These are phyloP conservation scores for Gymnodraco acuticeps DNA, from an alignment of 2,797 vertebrate species.

Conservation along the genomic window DNA sequence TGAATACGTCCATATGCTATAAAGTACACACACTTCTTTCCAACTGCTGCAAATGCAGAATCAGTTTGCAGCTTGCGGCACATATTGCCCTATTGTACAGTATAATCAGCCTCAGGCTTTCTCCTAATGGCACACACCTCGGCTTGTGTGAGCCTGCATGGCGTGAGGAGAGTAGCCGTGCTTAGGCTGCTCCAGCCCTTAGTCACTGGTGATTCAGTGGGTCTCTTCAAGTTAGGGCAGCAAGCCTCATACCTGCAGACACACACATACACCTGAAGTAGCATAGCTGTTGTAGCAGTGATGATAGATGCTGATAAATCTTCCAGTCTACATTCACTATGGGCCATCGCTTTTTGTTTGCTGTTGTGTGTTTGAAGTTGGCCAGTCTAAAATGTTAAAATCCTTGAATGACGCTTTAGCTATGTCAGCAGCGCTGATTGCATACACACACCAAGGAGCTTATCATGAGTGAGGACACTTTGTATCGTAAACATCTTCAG, in stretches of 20 bases:
- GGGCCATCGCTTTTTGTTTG: background rate
- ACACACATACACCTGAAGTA: background rate
- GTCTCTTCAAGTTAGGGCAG: conserved; percentile 77
- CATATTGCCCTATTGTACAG: conserved; percentile 31
- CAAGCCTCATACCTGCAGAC: conserved; percentile 53
- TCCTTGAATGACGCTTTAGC: conserved; percentile 6
- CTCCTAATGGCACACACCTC: background rate
- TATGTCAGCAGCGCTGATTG: conserved; percentile 1
- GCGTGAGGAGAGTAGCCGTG: conserved; percentile 59
- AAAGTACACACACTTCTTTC: background rate
- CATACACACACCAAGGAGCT: background rate
- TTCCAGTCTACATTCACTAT: conserved; percentile 17
- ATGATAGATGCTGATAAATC: conserved; percentile 27
- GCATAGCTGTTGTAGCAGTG: conserved; percentile 32
- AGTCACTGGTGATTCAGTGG: conserved; percentile 81
- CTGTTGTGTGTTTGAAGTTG: conserved; percentile 14
- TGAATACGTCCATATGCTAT: background rate
- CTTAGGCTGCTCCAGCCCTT: conserved; percentile 60
- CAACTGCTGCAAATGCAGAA: background rate
- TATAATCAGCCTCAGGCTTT: conserved; percentile 34
- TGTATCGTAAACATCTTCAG: conserved; percentile 24
- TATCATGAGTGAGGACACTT: background rate
- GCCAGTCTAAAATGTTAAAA: conserved; percentile 4
- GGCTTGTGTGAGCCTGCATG: conserved; percentile 65
- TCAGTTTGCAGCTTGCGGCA: background rate